phyloP scores from a whole-genome alignment of 2,113 vertebrate genomes.

The Caretta caretta region DNA sequence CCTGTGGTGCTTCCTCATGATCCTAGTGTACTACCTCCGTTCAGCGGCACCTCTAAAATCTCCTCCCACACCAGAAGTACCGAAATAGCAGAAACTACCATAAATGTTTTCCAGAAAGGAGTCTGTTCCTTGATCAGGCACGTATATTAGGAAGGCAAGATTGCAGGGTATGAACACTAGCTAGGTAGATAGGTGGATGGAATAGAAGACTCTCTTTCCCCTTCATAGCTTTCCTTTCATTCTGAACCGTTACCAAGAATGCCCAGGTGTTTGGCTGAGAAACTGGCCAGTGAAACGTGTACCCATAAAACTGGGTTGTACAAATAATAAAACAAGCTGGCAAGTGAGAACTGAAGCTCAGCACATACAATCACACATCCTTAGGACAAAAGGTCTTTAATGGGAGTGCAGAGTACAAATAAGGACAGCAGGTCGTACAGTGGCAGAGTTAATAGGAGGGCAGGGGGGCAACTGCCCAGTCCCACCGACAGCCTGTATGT shows the following conservation, averaged over 20 bases:
- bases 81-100: background rate
- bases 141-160: background rate
- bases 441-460: background rate
- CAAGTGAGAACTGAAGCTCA: background rate
- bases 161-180: background rate
- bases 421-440: background rate
- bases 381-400: rapidly evolving
- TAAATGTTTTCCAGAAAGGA: background rate
- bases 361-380: rapidly evolving
- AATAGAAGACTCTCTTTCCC: background rate
- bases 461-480: rapidly evolving
- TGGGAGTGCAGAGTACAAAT: rapidly evolving
- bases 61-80: background rate
- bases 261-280: background rate
- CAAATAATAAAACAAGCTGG: background rate
- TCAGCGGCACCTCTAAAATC: background rate
- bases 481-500: background rate
- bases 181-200: background rate
- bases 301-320: background rate
- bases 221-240: background rate
- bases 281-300: background rate
- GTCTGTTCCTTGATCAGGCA: background rate
- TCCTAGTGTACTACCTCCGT: background rate
- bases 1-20: background rate
- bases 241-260: background rate